These are phyloP conservation scores for Trichopoda pennipes DNA, from an alignment of 2,888 invertebrate species.

Conservation along the genomic window DNA sequence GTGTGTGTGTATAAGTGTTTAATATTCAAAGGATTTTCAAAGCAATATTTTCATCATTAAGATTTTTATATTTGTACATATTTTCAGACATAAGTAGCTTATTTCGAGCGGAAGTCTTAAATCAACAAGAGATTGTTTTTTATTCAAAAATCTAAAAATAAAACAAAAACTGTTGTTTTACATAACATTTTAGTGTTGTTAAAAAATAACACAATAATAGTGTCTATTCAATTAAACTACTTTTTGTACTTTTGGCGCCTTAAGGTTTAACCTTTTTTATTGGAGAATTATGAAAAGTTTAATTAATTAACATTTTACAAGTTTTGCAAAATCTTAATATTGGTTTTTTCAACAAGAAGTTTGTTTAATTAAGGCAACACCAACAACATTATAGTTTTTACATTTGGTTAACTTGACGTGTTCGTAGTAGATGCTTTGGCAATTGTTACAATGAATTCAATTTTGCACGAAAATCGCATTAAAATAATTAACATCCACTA, in stretches of 20 bases:
- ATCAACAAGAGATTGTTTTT: constrained; percentile 21
- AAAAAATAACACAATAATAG: background rate
- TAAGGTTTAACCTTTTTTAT: constrained; percentile 1
- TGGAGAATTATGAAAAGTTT: background rate
- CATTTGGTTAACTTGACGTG: too few species aligned
- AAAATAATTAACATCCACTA: too few species aligned
- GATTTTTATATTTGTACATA: constrained; percentile 12
- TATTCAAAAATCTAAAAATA: too few species aligned
- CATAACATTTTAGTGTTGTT: constrained; percentile 12
- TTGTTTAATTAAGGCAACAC: too few species aligned
- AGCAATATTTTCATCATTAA: constrained; percentile 31
- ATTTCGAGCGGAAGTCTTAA: constrained; percentile 54
- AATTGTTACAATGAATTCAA: too few species aligned
- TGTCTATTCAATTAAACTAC: background rate
- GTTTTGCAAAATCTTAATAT: background rate
- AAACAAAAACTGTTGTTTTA: constrained; percentile 20
- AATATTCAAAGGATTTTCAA: constrained; percentile 46
- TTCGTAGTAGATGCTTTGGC: too few species aligned
- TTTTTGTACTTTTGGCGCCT: constrained; percentile 42
- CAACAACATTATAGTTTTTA: too few species aligned
- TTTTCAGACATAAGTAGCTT: constrained; percentile 21
- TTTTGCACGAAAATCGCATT: too few species aligned
- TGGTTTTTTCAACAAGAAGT: too few species aligned
- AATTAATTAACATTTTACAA: background rate
- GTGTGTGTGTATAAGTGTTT: background rate